phyloP scores from a whole-genome alignment of 2,113 vertebrate species.

The Heterotis niloticus region DNA sequence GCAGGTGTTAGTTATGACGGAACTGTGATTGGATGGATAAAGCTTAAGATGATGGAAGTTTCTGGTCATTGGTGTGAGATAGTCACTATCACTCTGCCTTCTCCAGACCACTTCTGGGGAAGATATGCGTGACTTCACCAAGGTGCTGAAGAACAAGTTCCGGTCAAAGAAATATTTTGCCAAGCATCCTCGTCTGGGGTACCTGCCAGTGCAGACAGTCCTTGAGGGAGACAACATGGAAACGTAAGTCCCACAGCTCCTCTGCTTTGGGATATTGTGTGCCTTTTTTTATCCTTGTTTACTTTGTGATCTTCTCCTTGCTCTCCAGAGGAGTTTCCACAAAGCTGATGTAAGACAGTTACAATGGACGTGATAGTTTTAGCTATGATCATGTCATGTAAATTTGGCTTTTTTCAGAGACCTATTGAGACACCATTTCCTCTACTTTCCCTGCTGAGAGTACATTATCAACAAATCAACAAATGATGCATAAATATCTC shows the following conservation, averaged over 20 bases:
- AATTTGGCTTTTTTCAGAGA: too few relatives aligned
- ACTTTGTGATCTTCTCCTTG: background rate
- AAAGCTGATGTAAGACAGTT: background rate
- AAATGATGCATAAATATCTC: too few relatives aligned
- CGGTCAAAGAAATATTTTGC: constrained; percentile 97
- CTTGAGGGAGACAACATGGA: constrained; percentile 96
- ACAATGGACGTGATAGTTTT: background rate
- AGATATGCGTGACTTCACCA: constrained; percentile 95
- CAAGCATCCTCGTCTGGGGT: constrained; percentile 92
- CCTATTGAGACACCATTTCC: too few relatives aligned
- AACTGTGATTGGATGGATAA: background rate
- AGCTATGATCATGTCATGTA: background rate
- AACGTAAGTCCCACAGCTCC: constrained; percentile 72
- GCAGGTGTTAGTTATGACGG: background rate
- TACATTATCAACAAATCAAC: too few relatives aligned
- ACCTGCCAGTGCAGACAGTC: constrained; percentile 95
- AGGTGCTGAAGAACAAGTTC: constrained; percentile 98
- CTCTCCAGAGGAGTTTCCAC: background rate
- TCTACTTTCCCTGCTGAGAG: too few relatives aligned
- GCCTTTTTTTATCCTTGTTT: constrained; percentile 21
- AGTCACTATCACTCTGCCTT: constrained; percentile 4
- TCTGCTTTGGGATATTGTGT: constrained; percentile 9
- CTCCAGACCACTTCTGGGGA: constrained; percentile 92
- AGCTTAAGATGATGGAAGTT: background rate
- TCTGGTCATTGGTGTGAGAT: background rate